Evolutionary conservation across 2,888 invertebrate species (phyloP).

Genomic region (Synergus japonicus): DNA sequence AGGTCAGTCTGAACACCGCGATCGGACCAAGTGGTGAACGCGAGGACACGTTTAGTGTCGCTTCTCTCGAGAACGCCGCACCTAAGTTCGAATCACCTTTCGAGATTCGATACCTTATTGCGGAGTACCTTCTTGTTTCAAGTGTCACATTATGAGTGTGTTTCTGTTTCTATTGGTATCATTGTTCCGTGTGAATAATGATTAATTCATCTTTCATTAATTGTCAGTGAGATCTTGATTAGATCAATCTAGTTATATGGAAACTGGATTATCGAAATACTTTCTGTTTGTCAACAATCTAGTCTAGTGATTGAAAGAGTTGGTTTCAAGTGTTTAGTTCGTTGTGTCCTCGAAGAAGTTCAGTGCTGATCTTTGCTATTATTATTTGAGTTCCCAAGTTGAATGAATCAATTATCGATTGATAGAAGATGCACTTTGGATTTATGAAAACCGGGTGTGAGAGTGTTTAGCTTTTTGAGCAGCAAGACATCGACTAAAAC

Average conservation of each 20-base stretch:
- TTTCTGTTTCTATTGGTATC: not conserved
- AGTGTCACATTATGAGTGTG: conserved; percentile 5
- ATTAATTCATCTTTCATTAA: not conserved
- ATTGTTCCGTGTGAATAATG: conserved; percentile 12
- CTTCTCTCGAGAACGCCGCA: conserved; percentile 15
- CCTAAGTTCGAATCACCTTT: conserved; percentile 2
- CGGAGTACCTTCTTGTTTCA: not conserved
- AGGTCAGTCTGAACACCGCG: conserved; percentile 34
- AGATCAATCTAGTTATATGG: not conserved
- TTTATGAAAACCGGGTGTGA: not conserved
- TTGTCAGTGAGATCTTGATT: conserved; percentile 9
- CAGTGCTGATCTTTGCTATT: not conserved
- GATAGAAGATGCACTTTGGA: conserved; percentile 5
- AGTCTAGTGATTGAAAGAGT: conserved; percentile 14
- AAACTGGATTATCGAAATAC: not conserved
- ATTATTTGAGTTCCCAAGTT: not conserved
- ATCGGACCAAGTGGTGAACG: conserved; percentile 38
- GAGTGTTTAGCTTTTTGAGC: conserved; percentile 36
- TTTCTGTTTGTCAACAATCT: conserved; percentile 19
- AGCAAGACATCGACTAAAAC: conserved; percentile 47
- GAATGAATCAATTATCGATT: conserved; percentile 13
- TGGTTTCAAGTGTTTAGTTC: not conserved
- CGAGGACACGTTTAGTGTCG: conserved; percentile 33
- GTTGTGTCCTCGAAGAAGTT: not conserved
- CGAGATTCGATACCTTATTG: not conserved